Conservation (phyloP, 2,888 invertebrate genomes). For the Bedellia somnulentella region DNA sequence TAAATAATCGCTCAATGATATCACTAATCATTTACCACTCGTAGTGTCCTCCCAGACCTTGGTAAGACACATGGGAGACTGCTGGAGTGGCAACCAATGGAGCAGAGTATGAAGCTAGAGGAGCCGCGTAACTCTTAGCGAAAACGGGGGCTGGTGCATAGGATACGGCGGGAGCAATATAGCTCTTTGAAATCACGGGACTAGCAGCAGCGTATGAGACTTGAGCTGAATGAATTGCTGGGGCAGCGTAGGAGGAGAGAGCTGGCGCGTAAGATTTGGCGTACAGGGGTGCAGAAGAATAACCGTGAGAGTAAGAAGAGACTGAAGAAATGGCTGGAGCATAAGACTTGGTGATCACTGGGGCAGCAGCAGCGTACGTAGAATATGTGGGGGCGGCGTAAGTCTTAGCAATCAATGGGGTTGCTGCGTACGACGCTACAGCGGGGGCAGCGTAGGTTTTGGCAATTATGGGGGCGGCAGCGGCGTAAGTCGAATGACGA, state of each 20-base stretch:
- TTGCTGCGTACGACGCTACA: constrained; percentile 10
- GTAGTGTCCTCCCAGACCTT: constrained; percentile 66
- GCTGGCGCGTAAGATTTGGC: constrained; percentile 15
- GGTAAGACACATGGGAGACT: constrained; percentile 33
- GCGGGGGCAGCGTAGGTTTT: constrained; percentile 11
- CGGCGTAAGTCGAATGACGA: constrained; percentile 20
- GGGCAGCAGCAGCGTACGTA: constrained; percentile 1
- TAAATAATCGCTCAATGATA: no score
- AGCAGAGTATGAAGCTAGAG: background rate
- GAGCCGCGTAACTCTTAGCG: constrained; percentile 12
- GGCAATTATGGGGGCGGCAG: constrained; percentile 8
- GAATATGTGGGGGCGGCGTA: constrained; percentile 24
- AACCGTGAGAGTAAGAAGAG: constrained; percentile 19
- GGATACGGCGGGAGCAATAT: constrained; percentile 19
- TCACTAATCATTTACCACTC: constrained; percentile 67
- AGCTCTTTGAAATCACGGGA: constrained; percentile 25
- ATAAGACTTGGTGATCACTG: background rate
- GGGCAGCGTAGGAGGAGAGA: constrained; percentile 22
- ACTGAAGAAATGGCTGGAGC: constrained; percentile 15
- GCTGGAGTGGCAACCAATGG: constrained; percentile 5
- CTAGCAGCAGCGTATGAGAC: constrained; percentile 12
- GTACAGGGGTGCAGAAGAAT: constrained; percentile 9
- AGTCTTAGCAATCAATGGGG: constrained; percentile 6
- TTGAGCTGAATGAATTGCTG: constrained; percentile 17
- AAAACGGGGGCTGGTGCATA: constrained; percentile 25